phyloP scores from a whole-genome alignment of 2,888 invertebrate genomes.

The Caenorhabditis macrosperma region DNA sequence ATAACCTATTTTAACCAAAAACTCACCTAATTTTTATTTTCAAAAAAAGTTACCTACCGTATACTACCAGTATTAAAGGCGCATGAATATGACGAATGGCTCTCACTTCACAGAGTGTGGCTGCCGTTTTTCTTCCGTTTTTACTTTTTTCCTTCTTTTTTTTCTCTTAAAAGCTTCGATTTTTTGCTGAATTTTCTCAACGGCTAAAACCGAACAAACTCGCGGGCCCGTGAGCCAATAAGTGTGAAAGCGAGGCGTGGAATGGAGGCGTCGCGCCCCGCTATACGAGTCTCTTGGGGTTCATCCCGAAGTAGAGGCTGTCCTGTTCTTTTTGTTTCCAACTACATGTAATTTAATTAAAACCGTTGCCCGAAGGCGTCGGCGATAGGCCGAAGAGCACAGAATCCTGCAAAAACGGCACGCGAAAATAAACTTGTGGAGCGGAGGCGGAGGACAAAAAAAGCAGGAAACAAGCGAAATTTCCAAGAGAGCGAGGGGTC shows the following conservation, averaged over 20 bases:
- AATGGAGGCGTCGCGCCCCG: background rate
- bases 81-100: no score
- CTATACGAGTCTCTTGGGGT: slow-evolving; percentile 7
- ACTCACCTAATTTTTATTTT: no score
- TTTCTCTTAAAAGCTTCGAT: background rate
- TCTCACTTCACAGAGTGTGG: no score
- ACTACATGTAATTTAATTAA: background rate
- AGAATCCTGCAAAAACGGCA: background rate
- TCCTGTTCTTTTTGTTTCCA: background rate
- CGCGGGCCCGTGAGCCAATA: background rate
- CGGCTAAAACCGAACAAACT: background rate
- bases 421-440: background rate
- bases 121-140: no score
- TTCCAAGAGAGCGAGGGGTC: background rate
- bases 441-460: background rate
- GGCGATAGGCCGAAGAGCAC: background rate
- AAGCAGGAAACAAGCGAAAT: background rate
- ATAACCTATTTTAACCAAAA: no score
- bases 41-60: no score
- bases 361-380: background rate
- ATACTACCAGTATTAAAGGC: no score
- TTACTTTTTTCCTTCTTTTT: background rate
- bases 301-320: background rate
- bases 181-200: background rate
- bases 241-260: background rate